Conservation (phyloP, 2,888 invertebrate genomes). For the Amphipyra tragopoginis region DNA sequence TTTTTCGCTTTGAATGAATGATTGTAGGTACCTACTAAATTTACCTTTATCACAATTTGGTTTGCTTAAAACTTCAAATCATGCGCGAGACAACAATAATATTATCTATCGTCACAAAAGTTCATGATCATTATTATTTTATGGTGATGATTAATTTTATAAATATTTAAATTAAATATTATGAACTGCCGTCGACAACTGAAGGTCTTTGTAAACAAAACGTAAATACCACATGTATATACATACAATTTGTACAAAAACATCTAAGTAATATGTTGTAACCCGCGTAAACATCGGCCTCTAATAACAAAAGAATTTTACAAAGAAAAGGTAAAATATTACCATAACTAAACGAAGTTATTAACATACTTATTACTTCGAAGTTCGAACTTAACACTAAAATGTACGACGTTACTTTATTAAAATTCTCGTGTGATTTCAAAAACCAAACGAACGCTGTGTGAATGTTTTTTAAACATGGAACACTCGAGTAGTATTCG, state of each 20-base stretch:
- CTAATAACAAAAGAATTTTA: slow-evolving; percentile 24
- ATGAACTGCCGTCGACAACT: background rate
- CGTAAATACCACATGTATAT: background rate
- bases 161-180: background rate
- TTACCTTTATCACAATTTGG: no score
- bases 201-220: slow-evolving; percentile 19
- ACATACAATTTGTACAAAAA: slow-evolving; percentile 8
- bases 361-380: slow-evolving; percentile 15
- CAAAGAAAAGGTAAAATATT: slow-evolving; percentile 23
- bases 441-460: background rate
- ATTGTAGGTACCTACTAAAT: no score
- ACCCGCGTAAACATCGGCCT: background rate
- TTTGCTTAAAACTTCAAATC: no score
- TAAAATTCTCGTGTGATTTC: slow-evolving; percentile 6
- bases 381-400: slow-evolving; percentile 7
- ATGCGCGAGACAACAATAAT: no score
- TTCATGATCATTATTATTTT: no score
- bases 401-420: slow-evolving; percentile 2
- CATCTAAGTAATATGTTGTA: slow-evolving; percentile 6
- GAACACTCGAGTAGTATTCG: background rate
- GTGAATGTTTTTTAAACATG: background rate
- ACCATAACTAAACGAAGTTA: slow-evolving; percentile 14
- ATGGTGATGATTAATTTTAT: no score
- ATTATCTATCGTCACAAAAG: no score
- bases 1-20: no score